Evolutionary conservation across 1,140 invertebrate genomes (phyloP).

Genomic region (Zaprionus nigranus): DNA sequence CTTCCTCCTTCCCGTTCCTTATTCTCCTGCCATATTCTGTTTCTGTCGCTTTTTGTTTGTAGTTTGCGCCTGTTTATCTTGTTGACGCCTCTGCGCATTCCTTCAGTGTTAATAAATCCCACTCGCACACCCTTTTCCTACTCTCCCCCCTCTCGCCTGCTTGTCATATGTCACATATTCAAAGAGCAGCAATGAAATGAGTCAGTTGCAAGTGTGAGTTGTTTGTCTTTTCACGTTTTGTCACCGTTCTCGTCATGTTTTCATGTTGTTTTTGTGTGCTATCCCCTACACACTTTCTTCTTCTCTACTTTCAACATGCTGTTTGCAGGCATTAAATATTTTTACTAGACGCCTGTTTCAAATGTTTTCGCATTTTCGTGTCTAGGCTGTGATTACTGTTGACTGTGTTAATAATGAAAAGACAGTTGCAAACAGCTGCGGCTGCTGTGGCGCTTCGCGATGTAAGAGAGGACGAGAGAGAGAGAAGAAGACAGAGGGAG

Average conservation of each 20-base stretch:
- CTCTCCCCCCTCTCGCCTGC: constrained; percentile 1
- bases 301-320: constrained; percentile 49
- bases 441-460: constrained; percentile 31
- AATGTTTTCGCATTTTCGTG: constrained; percentile 63
- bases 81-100: constrained; percentile 27
- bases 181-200: constrained; percentile 55
- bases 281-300: constrained; percentile 34
- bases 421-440: constrained; percentile 74
- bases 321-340: constrained; percentile 82
- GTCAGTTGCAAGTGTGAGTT: constrained; percentile 73
- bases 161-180: constrained; percentile 76
- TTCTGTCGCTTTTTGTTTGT: constrained; percentile 18
- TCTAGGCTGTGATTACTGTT: constrained; percentile 78
- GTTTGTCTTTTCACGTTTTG: constrained; percentile 73
- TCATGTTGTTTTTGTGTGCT: constrained; percentile 44
- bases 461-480: neutral
- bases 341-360: constrained; percentile 71
- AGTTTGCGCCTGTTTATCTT: constrained; percentile 35
- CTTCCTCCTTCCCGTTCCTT: neutral
- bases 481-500: too few species aligned
- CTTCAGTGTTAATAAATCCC: constrained; percentile 31
- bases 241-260: constrained; percentile 61
- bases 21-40: neutral
- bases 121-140: neutral
- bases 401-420: constrained; percentile 79